Percentiles rank a stretch among this genome's conserved stretches.
These are phyloP conservation scores for Watsonalla cultraria DNA, from an alignment of 2,888 invertebrate species.

Conservation along the genomic window DNA sequence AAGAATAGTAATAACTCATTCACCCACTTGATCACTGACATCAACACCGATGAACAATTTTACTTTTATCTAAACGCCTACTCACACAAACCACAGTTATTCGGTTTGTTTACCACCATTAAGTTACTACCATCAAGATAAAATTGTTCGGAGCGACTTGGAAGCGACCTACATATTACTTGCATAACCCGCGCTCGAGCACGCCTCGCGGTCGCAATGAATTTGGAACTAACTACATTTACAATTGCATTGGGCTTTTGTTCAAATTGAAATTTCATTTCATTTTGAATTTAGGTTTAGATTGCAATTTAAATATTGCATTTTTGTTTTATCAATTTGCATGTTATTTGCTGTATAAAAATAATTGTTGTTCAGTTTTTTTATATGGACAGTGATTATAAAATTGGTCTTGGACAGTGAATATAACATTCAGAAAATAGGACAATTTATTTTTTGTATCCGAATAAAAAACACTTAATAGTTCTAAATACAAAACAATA, in stretches of 20 bases:
- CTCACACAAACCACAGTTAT: conserved; percentile 24
- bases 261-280: not conserved
- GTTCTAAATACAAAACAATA: too few relatives aligned
- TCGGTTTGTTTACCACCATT: conserved; percentile 20
- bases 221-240: conserved; percentile 28
- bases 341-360: too few relatives aligned
- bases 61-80: not conserved
- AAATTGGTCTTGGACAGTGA: too few relatives aligned
- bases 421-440: too few relatives aligned
- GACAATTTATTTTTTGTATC: too few relatives aligned
- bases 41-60: not conserved
- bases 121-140: conserved; percentile 29
- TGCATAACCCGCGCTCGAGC: conserved; percentile 36
- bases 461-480: too few relatives aligned
- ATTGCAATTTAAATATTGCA: too few relatives aligned
- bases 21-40: not conserved
- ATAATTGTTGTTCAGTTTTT: too few relatives aligned
- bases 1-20: not conserved
- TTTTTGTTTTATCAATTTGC: too few relatives aligned
- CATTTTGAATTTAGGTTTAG: not conserved
- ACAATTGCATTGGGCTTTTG: conserved; percentile 2
- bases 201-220: conserved; percentile 35
- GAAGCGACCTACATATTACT: conserved; percentile 37
- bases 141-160: conserved; percentile 27
- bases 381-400: too few relatives aligned